phyloP scores from a whole-genome alignment of 2,113 vertebrate genomes.

The Indri indri region DNA sequence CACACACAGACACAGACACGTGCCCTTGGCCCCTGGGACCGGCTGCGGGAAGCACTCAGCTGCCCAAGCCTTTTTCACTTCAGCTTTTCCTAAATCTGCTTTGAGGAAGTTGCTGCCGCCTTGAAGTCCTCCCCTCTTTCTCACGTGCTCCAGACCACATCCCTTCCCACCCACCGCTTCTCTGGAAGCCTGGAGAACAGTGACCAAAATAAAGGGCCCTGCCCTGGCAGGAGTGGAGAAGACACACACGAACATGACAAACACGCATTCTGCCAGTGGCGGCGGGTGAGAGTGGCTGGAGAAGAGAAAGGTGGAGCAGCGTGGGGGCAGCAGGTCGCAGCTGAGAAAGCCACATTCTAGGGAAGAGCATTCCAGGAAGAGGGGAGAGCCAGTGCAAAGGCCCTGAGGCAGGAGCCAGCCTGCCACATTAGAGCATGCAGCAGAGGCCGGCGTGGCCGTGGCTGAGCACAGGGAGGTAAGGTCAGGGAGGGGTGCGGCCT shows the following conservation, averaged over 20 bases:
- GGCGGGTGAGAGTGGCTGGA: accelerated
- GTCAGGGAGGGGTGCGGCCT: accelerated
- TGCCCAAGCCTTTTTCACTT: constrained; percentile 68
- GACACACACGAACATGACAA: background rate
- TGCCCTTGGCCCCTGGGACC: background rate
- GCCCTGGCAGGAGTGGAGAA: background rate
- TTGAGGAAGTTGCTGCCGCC: constrained; percentile 51
- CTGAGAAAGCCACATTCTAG: background rate
- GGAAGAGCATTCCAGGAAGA: background rate
- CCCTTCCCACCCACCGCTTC: background rate
- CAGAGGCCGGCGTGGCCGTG: background rate
- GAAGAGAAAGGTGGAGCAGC: background rate
- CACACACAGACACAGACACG: background rate
- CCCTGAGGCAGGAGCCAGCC: background rate
- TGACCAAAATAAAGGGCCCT: background rate
- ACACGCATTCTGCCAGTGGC: accelerated
- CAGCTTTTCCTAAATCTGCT: constrained; percentile 67
- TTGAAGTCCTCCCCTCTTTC: background rate
- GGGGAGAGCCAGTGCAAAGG: background rate
- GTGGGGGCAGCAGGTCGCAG: accelerated
- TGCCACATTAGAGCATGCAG: background rate
- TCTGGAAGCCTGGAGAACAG: background rate
- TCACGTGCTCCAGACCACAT: constrained; percentile 33
- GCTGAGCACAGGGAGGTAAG: accelerated
- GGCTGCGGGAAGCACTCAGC: background rate